Base-by-base conservation (phyloP, 2,113 vertebrate species). In the Silurus meridionalis region DNA sequence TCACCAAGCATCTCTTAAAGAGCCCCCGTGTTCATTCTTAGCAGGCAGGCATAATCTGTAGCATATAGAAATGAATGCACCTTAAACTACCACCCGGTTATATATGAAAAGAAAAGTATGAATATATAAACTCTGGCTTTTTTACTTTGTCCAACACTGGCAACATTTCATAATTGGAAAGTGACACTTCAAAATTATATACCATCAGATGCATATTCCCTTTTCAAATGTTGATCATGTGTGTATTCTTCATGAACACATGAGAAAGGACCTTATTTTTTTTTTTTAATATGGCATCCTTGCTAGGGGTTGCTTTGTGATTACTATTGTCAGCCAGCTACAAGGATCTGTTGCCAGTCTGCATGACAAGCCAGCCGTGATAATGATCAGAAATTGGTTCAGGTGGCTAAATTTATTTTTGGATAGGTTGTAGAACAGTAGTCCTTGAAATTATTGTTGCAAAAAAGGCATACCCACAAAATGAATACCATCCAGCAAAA, bases 341-440 rank as follows among this genome's bases (percentile, higher is more conserved):
- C 79, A 57, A 83, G 75, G 61, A 80, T 87, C 83, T 83, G 79
- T 79, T 85, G 80, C 79, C n/a, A 71, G 83, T 83, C 57, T 89
- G 72, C 79, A 80, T 61, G 87, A 87, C 72, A 48, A 85, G 72
- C 64, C 79, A 79, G 83, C 84, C 19, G 15, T 67, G 83, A 74
- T 89, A 64, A 87, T 83, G 71, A 87, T 89, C 84, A 83, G 85
- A 85, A 85, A 87, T 66, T 81, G 69, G 80, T 89, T 83, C 57
- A 61, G 72, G 64, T 60, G 28, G 53, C 17, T 84, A 64, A 71
- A 87, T 80, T 80, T 85, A 55, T 71, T 72, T 87, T 83, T 85
- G 80, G 72, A 83, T 57, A 83, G 48, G 53, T 75, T 75, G 72
- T 75, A 50, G 48, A 75, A 75, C 74, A 83, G 85, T 48, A 82